Conservation (phyloP, 2,113 vertebrate genomes). For the Callaeas wilsoni region DNA sequence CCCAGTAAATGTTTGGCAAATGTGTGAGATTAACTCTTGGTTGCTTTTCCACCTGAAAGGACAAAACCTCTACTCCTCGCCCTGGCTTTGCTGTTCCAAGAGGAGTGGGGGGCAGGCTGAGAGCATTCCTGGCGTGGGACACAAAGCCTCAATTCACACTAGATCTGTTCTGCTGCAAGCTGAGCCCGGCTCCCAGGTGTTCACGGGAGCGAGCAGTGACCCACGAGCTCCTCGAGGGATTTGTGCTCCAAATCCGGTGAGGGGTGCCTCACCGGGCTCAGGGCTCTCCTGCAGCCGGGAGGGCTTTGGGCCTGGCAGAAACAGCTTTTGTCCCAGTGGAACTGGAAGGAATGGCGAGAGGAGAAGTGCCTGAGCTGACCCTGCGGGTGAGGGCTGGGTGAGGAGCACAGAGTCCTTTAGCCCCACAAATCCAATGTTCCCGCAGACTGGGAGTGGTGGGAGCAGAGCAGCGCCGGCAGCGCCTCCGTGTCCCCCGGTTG, state of each 20-base stretch:
- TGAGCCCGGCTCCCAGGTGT: not conserved
- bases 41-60: not conserved
- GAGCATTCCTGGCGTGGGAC: not conserved
- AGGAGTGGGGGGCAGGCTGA: not conserved
- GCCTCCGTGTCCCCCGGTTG: not conserved
- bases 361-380: accelerated
- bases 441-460: not conserved
- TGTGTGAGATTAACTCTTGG: not conserved
- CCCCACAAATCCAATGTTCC: accelerated
- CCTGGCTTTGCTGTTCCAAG: not conserved
- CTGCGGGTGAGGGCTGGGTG: not conserved
- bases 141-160: not conserved
- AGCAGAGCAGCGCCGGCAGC: not conserved
- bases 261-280: not conserved
- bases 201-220: not conserved
- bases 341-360: not conserved
- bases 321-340: not conserved
- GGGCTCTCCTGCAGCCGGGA: not conserved
- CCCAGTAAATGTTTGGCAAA: not conserved
- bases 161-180: not conserved
- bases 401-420: too few species aligned
- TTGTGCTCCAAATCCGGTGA: not conserved
- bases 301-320: not conserved
- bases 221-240: not conserved
- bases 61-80: not conserved